phyloP scores from a whole-genome alignment of 2,797 vertebrate species.

The Lithobates pipiens region DNA sequence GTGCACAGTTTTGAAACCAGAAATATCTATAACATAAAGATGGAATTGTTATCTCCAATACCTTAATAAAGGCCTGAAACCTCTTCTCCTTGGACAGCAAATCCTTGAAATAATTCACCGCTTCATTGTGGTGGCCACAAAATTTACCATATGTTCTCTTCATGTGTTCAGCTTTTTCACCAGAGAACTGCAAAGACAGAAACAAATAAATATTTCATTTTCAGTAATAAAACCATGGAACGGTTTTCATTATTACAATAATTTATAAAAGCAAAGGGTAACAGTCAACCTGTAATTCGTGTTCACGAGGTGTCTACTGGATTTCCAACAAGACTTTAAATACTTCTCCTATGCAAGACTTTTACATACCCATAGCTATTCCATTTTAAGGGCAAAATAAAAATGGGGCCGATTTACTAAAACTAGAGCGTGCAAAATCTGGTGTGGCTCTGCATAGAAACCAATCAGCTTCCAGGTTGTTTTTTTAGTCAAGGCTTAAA shows the following conservation, averaged over 20 bases:
- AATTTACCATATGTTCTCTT: slow-evolving; percentile 92
- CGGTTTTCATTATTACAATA: not conserved
- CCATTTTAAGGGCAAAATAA: no score
- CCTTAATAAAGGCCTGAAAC: slow-evolving; percentile 95
- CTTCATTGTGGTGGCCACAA: slow-evolving; percentile 95
- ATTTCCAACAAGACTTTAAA: not conserved
- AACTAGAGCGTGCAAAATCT: no score
- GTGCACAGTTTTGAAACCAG: not conserved
- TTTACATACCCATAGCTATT: no score
- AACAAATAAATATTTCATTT: not conserved
- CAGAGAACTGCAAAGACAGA: slow-evolving; percentile 84
- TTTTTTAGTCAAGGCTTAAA: no score
- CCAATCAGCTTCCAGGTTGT: no score
- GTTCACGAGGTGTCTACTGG: not conserved
- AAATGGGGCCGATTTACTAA: no score
- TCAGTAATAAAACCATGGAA: not conserved
- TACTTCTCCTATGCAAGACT: no score
- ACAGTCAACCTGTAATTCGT: not conserved
- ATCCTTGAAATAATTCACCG: slow-evolving; percentile 94
- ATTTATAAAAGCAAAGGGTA: not conserved
- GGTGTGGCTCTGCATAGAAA: no score
- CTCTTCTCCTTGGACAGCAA: slow-evolving; percentile 91
- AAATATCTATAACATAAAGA: not conserved
- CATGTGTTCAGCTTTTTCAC: slow-evolving; percentile 86
- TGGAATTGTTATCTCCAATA: slow-evolving; percentile 62